Evolutionary conservation across 2,888 invertebrate species (phyloP).

Genomic region (Agonopterix arenella): DNA sequence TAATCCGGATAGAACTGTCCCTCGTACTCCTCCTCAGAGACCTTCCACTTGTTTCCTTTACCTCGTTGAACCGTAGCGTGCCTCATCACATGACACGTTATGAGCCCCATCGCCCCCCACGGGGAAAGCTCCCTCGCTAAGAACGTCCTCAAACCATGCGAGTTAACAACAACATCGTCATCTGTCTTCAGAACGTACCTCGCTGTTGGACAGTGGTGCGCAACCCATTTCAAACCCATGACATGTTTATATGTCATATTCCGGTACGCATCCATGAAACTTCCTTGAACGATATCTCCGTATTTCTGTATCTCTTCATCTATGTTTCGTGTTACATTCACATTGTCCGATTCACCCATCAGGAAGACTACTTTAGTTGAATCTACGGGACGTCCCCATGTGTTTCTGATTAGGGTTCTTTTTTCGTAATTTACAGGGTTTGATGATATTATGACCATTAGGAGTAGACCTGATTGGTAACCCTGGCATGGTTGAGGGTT

Average conservation of each 20-base stretch:
- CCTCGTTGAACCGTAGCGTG: slow-evolving; percentile 75
- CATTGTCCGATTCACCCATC: slow-evolving; percentile 66
- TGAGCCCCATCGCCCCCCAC: slow-evolving; percentile 76
- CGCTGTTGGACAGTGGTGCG: slow-evolving; percentile 81
- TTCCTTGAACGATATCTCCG: slow-evolving; percentile 86
- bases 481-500: slow-evolving; percentile 75
- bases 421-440: slow-evolving; percentile 81
- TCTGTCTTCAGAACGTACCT: slow-evolving; percentile 84
- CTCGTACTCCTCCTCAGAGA: slow-evolving; percentile 81
- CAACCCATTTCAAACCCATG: slow-evolving; percentile 87
- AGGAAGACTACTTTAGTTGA: slow-evolving; percentile 80
- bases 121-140: slow-evolving; percentile 75
- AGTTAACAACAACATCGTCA: slow-evolving; percentile 87
- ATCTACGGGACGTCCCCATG: slow-evolving; percentile 81
- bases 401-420: slow-evolving; percentile 81
- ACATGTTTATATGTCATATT: slow-evolving; percentile 92
- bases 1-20: slow-evolving; percentile 82
- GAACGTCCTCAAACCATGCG: slow-evolving; percentile 77
- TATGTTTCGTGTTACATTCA: slow-evolving; percentile 62
- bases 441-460: slow-evolving; percentile 82
- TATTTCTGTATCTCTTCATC: slow-evolving; percentile 72
- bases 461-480: slow-evolving; percentile 56
- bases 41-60: slow-evolving; percentile 86
- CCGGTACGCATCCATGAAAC: slow-evolving; percentile 85
- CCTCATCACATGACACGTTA: slow-evolving; percentile 78